Conservation (phyloP, 2,113 vertebrate species). For the Anthoscopus minutus region DNA sequence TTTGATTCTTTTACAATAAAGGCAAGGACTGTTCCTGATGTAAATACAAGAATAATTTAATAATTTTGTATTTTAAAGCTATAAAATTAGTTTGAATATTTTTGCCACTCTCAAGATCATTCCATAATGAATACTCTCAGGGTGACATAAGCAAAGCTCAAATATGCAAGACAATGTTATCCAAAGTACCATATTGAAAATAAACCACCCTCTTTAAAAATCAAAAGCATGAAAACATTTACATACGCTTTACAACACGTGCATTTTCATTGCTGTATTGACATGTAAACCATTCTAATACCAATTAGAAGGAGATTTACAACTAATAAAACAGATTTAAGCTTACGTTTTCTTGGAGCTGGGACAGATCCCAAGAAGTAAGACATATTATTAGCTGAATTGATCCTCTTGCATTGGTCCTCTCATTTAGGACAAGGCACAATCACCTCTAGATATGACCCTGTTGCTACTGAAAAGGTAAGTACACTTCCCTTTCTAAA, state of each 20-base stretch:
- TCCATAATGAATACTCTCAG: neutral
- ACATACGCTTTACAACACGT: neutral
- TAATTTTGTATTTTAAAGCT: neutral
- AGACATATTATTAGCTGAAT: neutral
- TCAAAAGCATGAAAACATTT: neutral
- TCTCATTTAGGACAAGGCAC: neutral
- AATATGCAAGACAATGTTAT: neutral
- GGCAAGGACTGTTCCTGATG: neutral
- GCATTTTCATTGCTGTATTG: neutral
- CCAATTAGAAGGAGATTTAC: constrained; percentile 29
- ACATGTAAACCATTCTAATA: neutral
- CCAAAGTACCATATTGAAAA: neutral
- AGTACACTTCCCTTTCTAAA: neutral
- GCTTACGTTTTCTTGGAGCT: neutral
- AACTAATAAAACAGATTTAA: constrained; percentile 21
- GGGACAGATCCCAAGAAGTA: neutral
- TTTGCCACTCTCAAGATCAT: neutral
- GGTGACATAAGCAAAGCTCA: neutral
- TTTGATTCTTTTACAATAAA: neutral
- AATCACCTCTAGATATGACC: neutral
- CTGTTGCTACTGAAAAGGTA: neutral
- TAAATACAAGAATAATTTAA: neutral
- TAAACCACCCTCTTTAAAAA: neutral
- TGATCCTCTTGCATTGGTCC: neutral
- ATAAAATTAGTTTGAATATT: neutral